Percentiles rank a stretch among this genome's conserved stretches.
These are phyloP conservation scores for Hippocampus kuda DNA, from an alignment of 2,797 vertebrate genomes.

Conservation along the genomic window DNA sequence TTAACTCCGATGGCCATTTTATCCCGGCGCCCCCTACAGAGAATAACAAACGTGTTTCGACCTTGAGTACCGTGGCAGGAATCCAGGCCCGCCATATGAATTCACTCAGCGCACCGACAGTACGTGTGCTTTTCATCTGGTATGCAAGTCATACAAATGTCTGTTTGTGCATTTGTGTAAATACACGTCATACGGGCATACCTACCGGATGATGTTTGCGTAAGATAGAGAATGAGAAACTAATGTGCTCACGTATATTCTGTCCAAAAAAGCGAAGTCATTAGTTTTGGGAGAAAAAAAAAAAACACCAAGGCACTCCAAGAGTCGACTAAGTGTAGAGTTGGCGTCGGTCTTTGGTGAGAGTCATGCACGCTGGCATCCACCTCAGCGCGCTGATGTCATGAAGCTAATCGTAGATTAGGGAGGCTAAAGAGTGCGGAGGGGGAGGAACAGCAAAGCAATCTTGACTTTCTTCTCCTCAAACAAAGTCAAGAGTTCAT, in stretches of 20 bases:
- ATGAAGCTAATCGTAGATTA: not conserved
- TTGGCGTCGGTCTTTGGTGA: no score
- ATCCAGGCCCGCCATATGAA: slow-evolving; percentile 58
- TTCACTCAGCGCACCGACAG: slow-evolving; percentile 25
- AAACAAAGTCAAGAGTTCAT: slow-evolving; percentile 50
- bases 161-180: slow-evolving; percentile 10
- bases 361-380: not conserved
- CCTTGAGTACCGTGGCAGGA: slow-evolving; percentile 40
- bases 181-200: slow-evolving; percentile 17
- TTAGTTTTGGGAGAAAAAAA: not conserved
- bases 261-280: not conserved
- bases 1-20: not conserved
- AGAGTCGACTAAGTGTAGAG: no score
- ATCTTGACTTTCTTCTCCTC: slow-evolving; percentile 17
- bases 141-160: slow-evolving; percentile 8
- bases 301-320: not conserved
- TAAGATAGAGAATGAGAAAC: not conserved
- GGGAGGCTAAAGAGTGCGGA: not conserved
- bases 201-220: slow-evolving; percentile 19
- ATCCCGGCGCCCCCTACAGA: slow-evolving; percentile 31
- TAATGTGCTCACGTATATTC: not conserved
- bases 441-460: slow-evolving; percentile 19
- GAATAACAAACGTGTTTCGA: slow-evolving; percentile 53
- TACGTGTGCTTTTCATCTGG: slow-evolving; percentile 4
- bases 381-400: not conserved